A percentile compares a stretch with the other conserved stretches of the same genome.
Conservation (phyloP, 1,140 invertebrate species). For the honey bee (Apis mellifera) region DNA sequence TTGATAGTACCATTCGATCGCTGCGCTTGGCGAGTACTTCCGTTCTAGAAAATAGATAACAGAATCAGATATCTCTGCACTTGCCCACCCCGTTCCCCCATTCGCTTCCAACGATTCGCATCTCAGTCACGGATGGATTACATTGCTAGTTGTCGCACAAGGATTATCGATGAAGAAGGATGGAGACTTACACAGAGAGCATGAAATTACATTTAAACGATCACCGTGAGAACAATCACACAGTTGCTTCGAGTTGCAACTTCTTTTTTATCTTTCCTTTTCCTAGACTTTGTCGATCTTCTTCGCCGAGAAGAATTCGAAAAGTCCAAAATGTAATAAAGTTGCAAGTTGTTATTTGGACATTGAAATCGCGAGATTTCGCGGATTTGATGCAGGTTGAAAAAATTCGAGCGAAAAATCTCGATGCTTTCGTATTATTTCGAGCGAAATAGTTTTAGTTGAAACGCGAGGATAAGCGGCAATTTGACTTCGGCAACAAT, state of each 20-base stretch:
- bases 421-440: not conserved
- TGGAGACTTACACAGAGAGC: conserved; percentile 48
- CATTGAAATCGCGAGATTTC: not conserved
- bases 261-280: not conserved
- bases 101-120: conserved; percentile 8
- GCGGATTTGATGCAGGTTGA: too few relatives aligned
- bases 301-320: too few relatives aligned
- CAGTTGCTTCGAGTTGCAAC: too few relatives aligned
- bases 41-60: conserved; percentile 70
- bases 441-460: too few relatives aligned
- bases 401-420: not conserved
- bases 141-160: conserved; percentile 9
- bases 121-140: conserved; percentile 17
- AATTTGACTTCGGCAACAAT: too few relatives aligned
- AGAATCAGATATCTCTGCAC: conserved; percentile 40
- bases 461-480: too few relatives aligned
- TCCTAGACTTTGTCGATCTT: not conserved
- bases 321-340: not conserved
- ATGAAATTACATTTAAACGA: conserved; percentile 51
- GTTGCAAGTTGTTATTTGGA: not conserved
- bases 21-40: conserved; percentile 57
- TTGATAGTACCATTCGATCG: conserved; percentile 72
- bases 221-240: not conserved
- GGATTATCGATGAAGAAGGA: not conserved
- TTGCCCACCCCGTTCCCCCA: not conserved